A percentile compares a stretch with the other conserved stretches of the same genome.
Evolutionary conservation across 2,797 vertebrate genomes (phyloP).

Genomic region (Pipistrellus pygmaeus): DNA sequence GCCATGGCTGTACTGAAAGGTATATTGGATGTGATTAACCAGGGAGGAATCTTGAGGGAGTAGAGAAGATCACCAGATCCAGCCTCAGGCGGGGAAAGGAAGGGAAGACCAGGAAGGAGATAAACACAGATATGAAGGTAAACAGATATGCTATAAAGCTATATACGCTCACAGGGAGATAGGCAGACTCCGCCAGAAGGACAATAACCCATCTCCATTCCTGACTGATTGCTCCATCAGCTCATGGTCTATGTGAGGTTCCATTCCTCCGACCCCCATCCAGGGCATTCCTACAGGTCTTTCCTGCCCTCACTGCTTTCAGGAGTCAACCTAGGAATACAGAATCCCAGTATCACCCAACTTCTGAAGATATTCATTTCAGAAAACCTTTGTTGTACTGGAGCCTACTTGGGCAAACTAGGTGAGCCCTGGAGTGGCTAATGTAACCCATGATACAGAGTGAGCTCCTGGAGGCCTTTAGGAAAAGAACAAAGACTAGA

Average conservation of each 20-base stretch:
- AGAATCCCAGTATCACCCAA: neutral
- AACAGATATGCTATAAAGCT: neutral
- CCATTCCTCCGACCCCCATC: neutral
- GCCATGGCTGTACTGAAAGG: neutral
- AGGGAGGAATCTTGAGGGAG: neutral
- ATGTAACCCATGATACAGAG: neutral
- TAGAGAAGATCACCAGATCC: slow-evolving; percentile 3
- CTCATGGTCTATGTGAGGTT: neutral
- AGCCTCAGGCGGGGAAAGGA: neutral
- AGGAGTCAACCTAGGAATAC: neutral
- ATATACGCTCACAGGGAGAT: neutral
- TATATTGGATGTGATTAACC: neutral
- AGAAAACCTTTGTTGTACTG: slow-evolving; percentile 6
- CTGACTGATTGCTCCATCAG: neutral
- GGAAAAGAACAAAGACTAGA: slow-evolving; percentile 34
- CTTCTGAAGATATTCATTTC: neutral
- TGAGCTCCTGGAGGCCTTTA: neutral
- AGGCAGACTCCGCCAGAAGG: neutral
- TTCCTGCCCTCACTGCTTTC: neutral
- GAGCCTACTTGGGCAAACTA: neutral
- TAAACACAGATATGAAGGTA: neutral
- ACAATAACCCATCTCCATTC: neutral
- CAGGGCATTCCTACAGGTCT: neutral
- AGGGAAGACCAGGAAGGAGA: neutral
- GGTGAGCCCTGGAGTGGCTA: neutral